Evolutionary conservation across 2,113 vertebrate species (phyloP).

Genomic region (Pluvianellus socialis): DNA sequence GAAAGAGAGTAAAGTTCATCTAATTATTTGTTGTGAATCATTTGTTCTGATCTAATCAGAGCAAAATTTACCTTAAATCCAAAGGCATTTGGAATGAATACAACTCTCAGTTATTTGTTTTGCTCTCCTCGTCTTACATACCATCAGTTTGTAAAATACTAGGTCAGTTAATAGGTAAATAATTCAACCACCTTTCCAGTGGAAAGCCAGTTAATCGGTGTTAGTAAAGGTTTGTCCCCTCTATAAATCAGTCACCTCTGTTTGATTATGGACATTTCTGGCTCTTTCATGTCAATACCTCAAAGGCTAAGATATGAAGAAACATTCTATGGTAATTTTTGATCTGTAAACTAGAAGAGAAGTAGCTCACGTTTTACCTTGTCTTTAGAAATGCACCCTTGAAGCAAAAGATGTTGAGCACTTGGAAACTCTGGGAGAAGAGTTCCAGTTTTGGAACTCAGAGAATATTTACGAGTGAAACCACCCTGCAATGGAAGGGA

Average conservation of each 20-base stretch:
- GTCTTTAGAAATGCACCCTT: constrained; percentile 90
- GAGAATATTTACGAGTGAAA: constrained; percentile 96
- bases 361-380: constrained; percentile 82
- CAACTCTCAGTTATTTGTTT: constrained; percentile 59
- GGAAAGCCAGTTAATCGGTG: constrained; percentile 70
- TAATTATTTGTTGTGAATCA: not conserved
- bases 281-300: constrained; percentile 71
- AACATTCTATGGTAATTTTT: constrained; percentile 55
- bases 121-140: constrained; percentile 60
- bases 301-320: constrained; percentile 60
- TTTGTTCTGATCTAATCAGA: constrained; percentile 38
- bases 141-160: constrained; percentile 70
- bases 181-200: constrained; percentile 74
- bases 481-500: constrained; percentile 82
- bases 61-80: constrained; percentile 38
- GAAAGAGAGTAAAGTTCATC: not conserved
- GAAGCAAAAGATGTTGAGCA: constrained; percentile 92
- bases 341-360: constrained; percentile 47
- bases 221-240: constrained; percentile 70
- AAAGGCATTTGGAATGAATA: constrained; percentile 63
- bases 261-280: constrained; percentile 77
- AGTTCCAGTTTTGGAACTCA: constrained; percentile 98
- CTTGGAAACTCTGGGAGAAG: constrained; percentile 95
- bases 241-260: constrained; percentile 79
- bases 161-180: constrained; percentile 77